Evolutionary conservation across 2,888 invertebrate genomes (phyloP), one percentile per base, ranked within the genome.

Genomic region (Mythimna albipuncta): DNA sequence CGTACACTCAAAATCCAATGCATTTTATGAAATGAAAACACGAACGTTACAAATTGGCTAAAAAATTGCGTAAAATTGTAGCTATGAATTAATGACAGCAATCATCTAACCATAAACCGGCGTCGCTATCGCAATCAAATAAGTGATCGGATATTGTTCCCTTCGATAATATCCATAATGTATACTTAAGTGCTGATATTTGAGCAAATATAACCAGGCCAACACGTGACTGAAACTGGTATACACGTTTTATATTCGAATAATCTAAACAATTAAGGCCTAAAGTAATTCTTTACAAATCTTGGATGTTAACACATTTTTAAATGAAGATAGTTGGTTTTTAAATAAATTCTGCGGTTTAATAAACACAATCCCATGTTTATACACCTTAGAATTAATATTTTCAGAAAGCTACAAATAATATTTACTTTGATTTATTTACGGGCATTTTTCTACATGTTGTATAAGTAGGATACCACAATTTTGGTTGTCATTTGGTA

Each of bases 61-160:
- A 58, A 32, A 47, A 57, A 72, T 62, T 54, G n/a, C 21, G 64
- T 63, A 62, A 35, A 57, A 75, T 32, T 38, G 54, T 75, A 62
- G 47, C 21, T 68, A 55, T 63, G 21, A 65, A 71, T 69, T 59
- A 73, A 61, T 69, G 58, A 67, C 59, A 50, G 61, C 63, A 70
- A 38, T 61, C 69, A 74, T 63, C 35, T 55, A 67, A 75, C 72
- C 73, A 85, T 86, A 84, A 83, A 85, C 85, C 77, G 38, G 41
- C 32, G 74, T 75, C 69, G 75, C 75, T 84, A 83, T 87, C 81
- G 84, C 80, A 82, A 82, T 74, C 63, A 64, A 78, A 83, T 77
- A 64, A 78, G 83, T 77, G 75, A 76, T 86, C 84, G 79, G 75
- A 83, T 81, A 85, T 87, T 84, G 83, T 84, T 85, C 82, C 75